Evolutionary conservation across 2,113 vertebrate genomes (phyloP).

Genomic region (Marmota monax): DNA sequence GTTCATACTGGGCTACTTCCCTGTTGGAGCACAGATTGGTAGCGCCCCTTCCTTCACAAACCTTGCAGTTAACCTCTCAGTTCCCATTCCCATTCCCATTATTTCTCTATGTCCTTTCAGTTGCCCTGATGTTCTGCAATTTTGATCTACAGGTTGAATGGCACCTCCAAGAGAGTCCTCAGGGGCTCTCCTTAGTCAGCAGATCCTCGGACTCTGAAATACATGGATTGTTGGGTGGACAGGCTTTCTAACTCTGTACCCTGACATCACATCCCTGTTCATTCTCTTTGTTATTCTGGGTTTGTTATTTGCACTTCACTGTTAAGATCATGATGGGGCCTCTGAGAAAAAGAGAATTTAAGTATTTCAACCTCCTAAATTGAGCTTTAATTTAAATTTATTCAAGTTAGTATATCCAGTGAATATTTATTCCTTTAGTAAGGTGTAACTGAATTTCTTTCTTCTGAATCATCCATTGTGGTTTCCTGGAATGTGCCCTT

Average conservation of each 20-base stretch:
- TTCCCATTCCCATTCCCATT: not conserved
- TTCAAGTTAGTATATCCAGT: not conserved
- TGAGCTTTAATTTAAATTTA: not conserved
- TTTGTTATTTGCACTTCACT: not conserved
- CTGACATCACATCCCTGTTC: not conserved
- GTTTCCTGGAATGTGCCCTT: not conserved
- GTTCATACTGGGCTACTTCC: not conserved
- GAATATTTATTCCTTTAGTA: not conserved
- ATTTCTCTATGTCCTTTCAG: not conserved
- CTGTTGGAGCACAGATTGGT: not conserved
- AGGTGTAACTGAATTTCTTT: not conserved
- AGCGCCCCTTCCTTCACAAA: not conserved
- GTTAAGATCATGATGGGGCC: not conserved
- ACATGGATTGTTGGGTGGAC: not conserved
- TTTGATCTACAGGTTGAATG: not conserved
- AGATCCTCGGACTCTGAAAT: not conserved
- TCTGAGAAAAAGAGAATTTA: not conserved
- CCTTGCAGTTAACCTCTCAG: not conserved
- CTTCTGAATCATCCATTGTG: not conserved
- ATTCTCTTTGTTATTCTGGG: not conserved
- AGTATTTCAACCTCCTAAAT: not conserved
- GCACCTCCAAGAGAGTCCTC: too few species aligned
- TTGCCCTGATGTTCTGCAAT: not conserved
- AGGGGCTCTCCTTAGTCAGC: too few species aligned
- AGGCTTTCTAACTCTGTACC: not conserved